Evolutionary conservation across 2,797 vertebrate species (phyloP).

Genomic region (Peromyscus melanophrys): DNA sequence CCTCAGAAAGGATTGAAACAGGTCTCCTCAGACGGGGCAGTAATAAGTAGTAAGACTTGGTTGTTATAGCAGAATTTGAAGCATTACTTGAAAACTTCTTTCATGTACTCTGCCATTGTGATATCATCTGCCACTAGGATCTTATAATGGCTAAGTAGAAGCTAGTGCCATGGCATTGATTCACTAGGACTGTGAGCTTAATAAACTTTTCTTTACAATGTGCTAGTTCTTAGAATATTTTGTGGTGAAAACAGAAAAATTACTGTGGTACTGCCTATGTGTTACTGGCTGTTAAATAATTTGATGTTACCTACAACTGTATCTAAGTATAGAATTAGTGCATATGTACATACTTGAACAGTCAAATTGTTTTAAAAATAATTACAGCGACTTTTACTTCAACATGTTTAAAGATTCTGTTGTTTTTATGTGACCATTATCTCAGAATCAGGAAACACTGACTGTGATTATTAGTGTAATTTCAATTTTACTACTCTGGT

Average conservation of each 20-base stretch:
- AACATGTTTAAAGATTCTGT: neutral
- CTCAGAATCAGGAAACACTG: slow-evolving; percentile 1
- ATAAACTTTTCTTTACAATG: neutral
- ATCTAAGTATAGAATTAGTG: slow-evolving; percentile 39
- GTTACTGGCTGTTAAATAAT: slow-evolving; percentile 35
- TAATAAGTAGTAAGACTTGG: neutral
- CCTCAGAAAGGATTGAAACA: neutral
- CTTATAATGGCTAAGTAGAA: neutral
- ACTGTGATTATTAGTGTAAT: neutral
- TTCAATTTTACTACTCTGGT: slow-evolving; percentile 50
- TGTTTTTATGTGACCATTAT: neutral
- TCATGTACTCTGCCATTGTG: neutral
- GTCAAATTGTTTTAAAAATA: slow-evolving; percentile 24
- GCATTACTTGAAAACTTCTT: neutral
- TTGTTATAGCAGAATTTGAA: neutral
- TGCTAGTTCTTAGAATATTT: neutral
- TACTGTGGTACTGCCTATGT: neutral
- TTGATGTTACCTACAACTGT: slow-evolving; percentile 52
- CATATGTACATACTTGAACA: neutral
- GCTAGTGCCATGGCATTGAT: neutral
- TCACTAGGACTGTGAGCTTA: neutral
- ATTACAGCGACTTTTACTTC: slow-evolving; percentile 20
- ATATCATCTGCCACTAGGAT: neutral
- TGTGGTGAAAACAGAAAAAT: neutral
- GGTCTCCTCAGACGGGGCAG: neutral